Evolutionary conservation across 1,140 invertebrate genomes (phyloP), one percentile per base, ranked within the genome.

Genomic region (Drosophila mauritiana): DNA sequence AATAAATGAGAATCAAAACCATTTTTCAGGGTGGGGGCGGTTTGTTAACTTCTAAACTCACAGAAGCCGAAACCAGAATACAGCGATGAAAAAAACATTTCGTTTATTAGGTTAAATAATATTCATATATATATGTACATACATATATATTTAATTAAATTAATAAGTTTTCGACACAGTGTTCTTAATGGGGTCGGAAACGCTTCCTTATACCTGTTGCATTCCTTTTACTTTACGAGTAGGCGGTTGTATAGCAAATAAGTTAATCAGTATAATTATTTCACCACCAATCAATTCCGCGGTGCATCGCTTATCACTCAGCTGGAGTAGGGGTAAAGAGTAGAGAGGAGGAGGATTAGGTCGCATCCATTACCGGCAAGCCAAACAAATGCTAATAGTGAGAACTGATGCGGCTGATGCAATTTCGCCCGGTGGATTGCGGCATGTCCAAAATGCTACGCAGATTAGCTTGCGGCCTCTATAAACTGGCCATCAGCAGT

Each of bases 321-420:
- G n/a, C 15, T 49, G 2, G 20, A 48, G 46, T 49, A 72, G 54
- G 56, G 49, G 36, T n/a, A 37, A 10, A 40, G 25, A 40, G 22
- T 45, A 40, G 45, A 49, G n/a, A 42, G 56, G 31, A 46, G 54
- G n/a, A 42, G 56, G 31, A 52, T 12, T 13, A 17, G 17, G 12
- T 11, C 51, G 48, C 37, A 42, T 34, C 49, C 54, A 54, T 11
- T 48, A 39, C 42, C 63, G 70, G 49, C 37, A 59, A 68, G 43
- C 36, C 64, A 59, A 69, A 61, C 20, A 65, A 56, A 70, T 17
- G 45, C 20, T 10, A 37, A 20, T 58, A 11, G 46, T 46, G 75
- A 34, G 42, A 20, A 57, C 34, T 17, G 15, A 57, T 37, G 36
- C 36, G 73, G 75, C 80, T 83, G 80, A 83, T 83, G 80, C 70